These are phyloP conservation scores for Leptinotarsa tumamoca DNA, from an alignment of 2,888 invertebrate species.

Conservation along the genomic window DNA sequence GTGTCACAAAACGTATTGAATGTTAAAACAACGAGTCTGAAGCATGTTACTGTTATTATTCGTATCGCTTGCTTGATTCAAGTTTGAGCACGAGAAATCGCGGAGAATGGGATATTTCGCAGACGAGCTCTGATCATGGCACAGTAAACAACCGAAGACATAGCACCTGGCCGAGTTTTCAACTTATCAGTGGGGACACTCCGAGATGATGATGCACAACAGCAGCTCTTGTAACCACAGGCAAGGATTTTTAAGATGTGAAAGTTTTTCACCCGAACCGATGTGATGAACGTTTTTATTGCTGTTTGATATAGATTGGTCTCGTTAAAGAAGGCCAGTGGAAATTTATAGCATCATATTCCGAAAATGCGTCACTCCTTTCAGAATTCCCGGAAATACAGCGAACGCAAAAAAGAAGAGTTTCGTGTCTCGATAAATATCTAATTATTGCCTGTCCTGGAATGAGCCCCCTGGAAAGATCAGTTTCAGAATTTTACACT, in stretches of 20 bases:
- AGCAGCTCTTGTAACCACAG: neutral
- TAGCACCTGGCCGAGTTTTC: slow-evolving; percentile 4
- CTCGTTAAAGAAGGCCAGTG: neutral
- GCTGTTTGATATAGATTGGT: neutral
- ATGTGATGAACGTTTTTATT: neutral
- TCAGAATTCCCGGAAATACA: neutral
- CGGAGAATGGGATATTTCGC: slow-evolving; percentile 19
- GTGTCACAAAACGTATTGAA: slow-evolving; percentile 6
- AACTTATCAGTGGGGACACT: slow-evolving; percentile 1
- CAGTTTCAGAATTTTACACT: too few species aligned
- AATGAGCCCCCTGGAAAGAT: too few species aligned
- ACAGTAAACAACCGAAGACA: slow-evolving; percentile 10
- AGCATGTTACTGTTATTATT: slow-evolving; percentile 28
- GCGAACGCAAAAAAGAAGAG: neutral
- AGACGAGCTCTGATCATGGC: slow-evolving; percentile 13
- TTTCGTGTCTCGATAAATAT: neutral
- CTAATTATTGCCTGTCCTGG: too few species aligned
- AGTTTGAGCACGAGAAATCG: slow-evolving; percentile 22
- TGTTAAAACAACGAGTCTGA: slow-evolving; percentile 16
- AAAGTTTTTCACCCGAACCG: neutral
- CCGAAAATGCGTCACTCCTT: neutral
- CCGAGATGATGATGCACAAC: neutral
- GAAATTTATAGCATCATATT: neutral
- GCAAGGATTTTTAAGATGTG: slow-evolving; percentile 14
- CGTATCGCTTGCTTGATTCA: slow-evolving; percentile 31